Evolutionary conservation across 2,113 vertebrate genomes (phyloP).

Genomic region (Epinephelus fuscoguttatus): DNA sequence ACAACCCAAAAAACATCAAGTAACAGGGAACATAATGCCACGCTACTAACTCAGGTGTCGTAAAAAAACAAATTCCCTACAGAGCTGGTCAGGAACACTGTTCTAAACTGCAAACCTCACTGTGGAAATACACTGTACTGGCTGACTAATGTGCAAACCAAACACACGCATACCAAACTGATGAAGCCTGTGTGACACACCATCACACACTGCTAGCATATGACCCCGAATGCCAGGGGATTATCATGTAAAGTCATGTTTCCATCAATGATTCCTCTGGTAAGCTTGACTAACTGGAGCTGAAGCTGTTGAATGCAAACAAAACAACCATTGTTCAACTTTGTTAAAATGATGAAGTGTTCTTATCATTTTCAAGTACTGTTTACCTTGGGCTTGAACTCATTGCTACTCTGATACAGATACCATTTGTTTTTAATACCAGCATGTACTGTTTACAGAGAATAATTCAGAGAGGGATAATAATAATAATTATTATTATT

Average conservation of each 20-base stretch:
- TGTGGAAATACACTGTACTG: slow-evolving; percentile 54
- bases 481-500: too few species aligned
- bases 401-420: background rate
- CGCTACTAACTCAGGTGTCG: background rate
- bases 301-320: background rate
- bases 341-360: background rate
- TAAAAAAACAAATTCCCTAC: slow-evolving; percentile 10
- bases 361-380: background rate
- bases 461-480: too few species aligned
- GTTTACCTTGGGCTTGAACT: background rate
- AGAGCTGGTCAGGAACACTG: background rate
- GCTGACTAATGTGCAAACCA: slow-evolving; percentile 57
- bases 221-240: slow-evolving; percentile 3
- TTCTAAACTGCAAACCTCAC: slow-evolving; percentile 24
- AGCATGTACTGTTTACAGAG: background rate
- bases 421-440: background rate
- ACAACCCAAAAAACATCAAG: background rate
- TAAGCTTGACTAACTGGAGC: background rate
- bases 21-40: slow-evolving; percentile 1
- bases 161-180: slow-evolving; percentile 62
- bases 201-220: slow-evolving; percentile 2
- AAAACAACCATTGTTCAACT: background rate
- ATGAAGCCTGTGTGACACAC: slow-evolving; percentile 50
- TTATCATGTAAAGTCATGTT: slow-evolving; percentile 40
- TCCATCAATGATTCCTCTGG: slow-evolving; percentile 9